Conservation (phyloP, 2,888 invertebrate species). For the Copidosoma aretas region DNA sequence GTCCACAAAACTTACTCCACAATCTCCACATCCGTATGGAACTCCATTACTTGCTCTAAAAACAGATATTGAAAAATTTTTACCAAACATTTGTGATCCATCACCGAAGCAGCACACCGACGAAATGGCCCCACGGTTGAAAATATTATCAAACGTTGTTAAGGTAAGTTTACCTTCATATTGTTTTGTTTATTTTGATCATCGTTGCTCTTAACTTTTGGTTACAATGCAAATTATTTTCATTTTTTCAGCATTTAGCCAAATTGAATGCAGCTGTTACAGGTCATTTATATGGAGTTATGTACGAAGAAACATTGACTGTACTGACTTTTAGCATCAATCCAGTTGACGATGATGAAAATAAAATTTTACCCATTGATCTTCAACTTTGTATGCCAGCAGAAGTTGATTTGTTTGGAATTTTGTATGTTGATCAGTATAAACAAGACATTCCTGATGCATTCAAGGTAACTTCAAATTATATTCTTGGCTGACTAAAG, state of each 20-base stretch:
- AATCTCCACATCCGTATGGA: no score
- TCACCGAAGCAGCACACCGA: background rate
- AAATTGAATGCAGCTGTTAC: conserved; percentile 69
- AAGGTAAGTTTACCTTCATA: conserved; percentile 64
- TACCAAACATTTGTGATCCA: background rate
- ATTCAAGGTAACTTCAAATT: conserved; percentile 62
- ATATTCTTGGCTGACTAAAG: conserved; percentile 46
- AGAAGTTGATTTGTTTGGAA: conserved; percentile 79
- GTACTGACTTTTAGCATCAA: conserved; percentile 75
- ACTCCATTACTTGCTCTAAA: no score
- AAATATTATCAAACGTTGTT: conserved; percentile 74
- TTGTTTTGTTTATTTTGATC: conserved; percentile 4
- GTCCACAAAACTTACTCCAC: no score
- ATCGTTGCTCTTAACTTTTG: background rate
- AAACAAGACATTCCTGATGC: conserved; percentile 69
- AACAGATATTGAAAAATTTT: no score
- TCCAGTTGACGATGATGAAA: conserved; percentile 65
- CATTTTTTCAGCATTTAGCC: conserved; percentile 70
- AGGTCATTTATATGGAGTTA: conserved; percentile 78
- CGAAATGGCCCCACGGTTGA: conserved; percentile 75
- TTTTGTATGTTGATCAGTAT: conserved; percentile 72
- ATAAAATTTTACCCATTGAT: conserved; percentile 63
- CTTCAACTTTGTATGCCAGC: conserved; percentile 74
- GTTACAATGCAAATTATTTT: conserved; percentile 19
- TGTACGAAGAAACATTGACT: conserved; percentile 74